Evolutionary conservation across 1,140 invertebrate genomes (phyloP).

Genomic region (Drosophila pseudoananassae): DNA sequence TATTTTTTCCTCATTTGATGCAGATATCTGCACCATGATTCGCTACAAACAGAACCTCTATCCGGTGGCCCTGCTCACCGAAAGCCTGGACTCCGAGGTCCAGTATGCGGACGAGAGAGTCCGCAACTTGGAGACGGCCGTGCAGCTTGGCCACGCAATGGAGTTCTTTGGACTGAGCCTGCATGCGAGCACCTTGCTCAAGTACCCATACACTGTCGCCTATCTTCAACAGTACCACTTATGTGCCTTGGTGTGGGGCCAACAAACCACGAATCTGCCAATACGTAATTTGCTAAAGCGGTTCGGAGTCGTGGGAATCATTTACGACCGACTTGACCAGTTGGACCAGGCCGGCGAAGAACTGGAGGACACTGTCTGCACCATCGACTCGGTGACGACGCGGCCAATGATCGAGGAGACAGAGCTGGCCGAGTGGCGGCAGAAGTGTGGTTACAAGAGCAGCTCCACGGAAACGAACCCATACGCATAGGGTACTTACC

Average conservation of each 20-base stretch:
- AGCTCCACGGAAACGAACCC: background rate
- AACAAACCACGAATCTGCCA: background rate
- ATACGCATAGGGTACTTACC: background rate
- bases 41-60: constrained; percentile 97
- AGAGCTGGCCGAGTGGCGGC: constrained; percentile 25
- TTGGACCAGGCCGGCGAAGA: constrained; percentile 39
- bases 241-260: constrained; percentile 27
- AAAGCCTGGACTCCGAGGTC: constrained; percentile 90
- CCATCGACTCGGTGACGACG: constrained; percentile 42
- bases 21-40: constrained; percentile 96
- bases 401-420: constrained; percentile 11
- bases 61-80: constrained; percentile 94
- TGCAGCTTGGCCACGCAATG: constrained; percentile 89
- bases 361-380: constrained; percentile 36
- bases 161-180: constrained; percentile 94
- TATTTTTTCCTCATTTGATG: constrained; percentile 96
- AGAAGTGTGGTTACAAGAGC: constrained; percentile 32
- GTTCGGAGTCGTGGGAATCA: constrained; percentile 41
- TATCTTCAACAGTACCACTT: constrained; percentile 22
- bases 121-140: constrained; percentile 89
- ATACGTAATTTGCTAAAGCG: constrained; percentile 13
- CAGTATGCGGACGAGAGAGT: constrained; percentile 93
- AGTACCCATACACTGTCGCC: constrained; percentile 88
- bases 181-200: constrained; percentile 93
- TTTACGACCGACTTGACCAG: constrained; percentile 62